Evolutionary conservation across 2,113 vertebrate genomes (phyloP).

Genomic region (Sakesphorus luctuosus): DNA sequence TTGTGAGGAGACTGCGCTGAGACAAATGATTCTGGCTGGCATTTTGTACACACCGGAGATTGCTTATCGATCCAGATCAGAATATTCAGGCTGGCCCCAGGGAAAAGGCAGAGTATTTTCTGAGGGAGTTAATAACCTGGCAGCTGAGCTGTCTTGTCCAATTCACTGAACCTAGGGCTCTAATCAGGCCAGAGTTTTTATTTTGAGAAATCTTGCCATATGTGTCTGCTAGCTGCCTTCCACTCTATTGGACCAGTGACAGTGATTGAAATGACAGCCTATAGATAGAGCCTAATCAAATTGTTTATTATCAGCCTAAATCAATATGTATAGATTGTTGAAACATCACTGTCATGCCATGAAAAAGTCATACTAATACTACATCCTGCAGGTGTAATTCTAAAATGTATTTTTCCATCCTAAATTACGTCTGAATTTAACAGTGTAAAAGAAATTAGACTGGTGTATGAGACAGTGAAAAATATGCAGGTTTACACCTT

Average conservation of each 20-base stretch:
- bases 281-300: conserved; percentile 99
- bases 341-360: conserved; percentile 94
- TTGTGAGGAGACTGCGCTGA: conserved; percentile 87
- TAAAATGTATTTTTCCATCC: conserved; percentile 54
- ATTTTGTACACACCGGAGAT: conserved; percentile 99
- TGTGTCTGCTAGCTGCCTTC: conserved; percentile 82
- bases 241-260: conserved; percentile 89
- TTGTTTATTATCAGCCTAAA: conserved; percentile 99
- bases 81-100: conserved; percentile 91
- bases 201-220: conserved; percentile 87
- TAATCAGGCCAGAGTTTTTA: conserved; percentile 99
- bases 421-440: conserved; percentile 76
- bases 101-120: conserved; percentile 98
- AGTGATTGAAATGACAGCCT: conserved; percentile 99
- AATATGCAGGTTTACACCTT: conserved; percentile 12
- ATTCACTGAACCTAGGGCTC: conserved; percentile 97
- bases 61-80: conserved; percentile 99
- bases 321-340: conserved; percentile 99
- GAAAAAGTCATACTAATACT: conserved; percentile 91
- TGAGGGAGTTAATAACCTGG: conserved; percentile 99
- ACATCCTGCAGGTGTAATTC: conserved; percentile 75
- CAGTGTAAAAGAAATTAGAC: conserved; percentile 65
- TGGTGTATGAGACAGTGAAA: neutral
- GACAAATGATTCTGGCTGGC: conserved; percentile 99
- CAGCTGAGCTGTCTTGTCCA: conserved; percentile 99